A percentile compares a stretch with the other conserved stretches of the same genome.
These are phyloP conservation scores for Trematomus bernacchii DNA, from an alignment of 2,797 vertebrate species.

Conservation along the genomic window DNA sequence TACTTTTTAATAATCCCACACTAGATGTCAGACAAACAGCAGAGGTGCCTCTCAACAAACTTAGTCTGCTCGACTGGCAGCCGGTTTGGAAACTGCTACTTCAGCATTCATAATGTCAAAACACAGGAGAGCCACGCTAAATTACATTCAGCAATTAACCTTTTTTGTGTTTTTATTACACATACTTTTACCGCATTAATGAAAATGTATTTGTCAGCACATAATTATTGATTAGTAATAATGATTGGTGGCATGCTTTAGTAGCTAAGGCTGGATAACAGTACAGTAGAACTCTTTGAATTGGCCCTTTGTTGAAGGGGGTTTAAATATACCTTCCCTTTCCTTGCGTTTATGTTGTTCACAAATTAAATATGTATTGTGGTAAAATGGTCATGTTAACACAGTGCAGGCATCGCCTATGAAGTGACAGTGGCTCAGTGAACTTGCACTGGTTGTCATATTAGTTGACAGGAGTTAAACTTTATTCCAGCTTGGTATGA, in stretches of 20 bases:
- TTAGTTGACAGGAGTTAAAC: too few species aligned
- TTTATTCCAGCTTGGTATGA: too few species aligned
- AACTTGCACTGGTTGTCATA: too few species aligned
- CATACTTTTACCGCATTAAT: background rate
- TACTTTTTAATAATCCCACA: slow-evolving; percentile 13
- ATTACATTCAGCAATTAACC: background rate
- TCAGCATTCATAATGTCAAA: background rate
- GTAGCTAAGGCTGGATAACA: background rate
- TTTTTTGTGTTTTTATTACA: background rate
- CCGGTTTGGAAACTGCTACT: slow-evolving; percentile 18
- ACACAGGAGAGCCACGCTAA: background rate
- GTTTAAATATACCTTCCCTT: too few species aligned
- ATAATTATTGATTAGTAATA: background rate
- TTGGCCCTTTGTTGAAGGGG: too few species aligned
- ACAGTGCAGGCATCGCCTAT: too few species aligned
- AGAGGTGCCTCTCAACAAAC: slow-evolving; percentile 27
- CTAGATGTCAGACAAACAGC: slow-evolving; percentile 38
- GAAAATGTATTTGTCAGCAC: background rate
- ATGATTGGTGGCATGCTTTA: background rate
- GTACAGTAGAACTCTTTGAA: too few species aligned
- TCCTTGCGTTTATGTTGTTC: too few species aligned
- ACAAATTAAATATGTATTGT: too few species aligned
- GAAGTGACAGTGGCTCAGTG: too few species aligned
- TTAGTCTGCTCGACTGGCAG: slow-evolving; percentile 8
- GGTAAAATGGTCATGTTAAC: too few species aligned